Base-by-base conservation (phyloP, 2,888 invertebrate genomes). In the Oscheius myriophilus region DNA sequence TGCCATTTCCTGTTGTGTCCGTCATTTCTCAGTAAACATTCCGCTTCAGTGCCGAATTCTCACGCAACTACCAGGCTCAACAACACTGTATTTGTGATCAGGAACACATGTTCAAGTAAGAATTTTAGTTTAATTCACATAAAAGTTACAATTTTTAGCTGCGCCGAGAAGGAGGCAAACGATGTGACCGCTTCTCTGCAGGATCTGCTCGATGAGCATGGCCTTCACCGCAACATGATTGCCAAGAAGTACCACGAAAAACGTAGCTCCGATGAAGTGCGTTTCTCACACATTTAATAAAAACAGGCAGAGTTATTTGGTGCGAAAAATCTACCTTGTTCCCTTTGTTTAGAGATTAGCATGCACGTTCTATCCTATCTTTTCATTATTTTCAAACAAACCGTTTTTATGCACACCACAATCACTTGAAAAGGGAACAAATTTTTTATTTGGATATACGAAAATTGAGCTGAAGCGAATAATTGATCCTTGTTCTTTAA, bases 71-170 rank as follows among this genome's bases (percentile, higher is more conserved):
- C 88, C 94, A 95, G 87, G 91, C 92, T 42, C 91, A 93, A 1
- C 95, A 96, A 88, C 92, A 94, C 72, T 98, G 98, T 87, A 94
- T 96, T 91, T 98, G 98, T 82, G 98, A 98, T 87, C 92, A 92
- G 16, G 97, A 98, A 86, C 97, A 98, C 88, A 97, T 86, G 86
- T 87, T 86, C 78, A 86, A 87, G 81, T 85, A 51, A 55, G 73
- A 14, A 18, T 39, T 52, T 14, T 12, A 39, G 6, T 41, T 53
- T 33, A 16, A 41, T 33, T 3, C 33, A 26, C 4, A 18, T 46
- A 21, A 61, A 18, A 25, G 25, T 25, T 16, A 18, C n/a, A 21
- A 25, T 9, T 25, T 63, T 63, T 39, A 81, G 81, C 72, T 81
- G 81, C 59, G 78, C 77, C 39, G 73, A 74, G 45, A 77, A 79